These are phyloP conservation scores for Metalampra italica DNA, from an alignment of 2,888 invertebrate genomes.

Conservation along the genomic window DNA sequence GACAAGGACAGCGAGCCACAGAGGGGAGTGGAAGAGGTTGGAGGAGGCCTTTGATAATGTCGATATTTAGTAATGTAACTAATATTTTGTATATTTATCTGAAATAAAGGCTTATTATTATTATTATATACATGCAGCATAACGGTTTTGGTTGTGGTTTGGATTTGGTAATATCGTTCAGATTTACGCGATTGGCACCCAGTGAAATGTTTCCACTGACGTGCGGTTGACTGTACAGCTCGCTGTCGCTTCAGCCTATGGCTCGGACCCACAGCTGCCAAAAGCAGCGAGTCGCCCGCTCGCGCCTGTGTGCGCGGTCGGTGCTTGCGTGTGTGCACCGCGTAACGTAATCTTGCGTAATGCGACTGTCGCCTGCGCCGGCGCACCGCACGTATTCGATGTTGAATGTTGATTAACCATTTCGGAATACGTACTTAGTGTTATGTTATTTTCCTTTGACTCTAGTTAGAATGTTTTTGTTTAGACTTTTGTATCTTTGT, in stretches of 20 bases:
- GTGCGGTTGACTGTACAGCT: too few species aligned
- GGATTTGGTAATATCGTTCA: too few species aligned
- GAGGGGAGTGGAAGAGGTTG: too few species aligned
- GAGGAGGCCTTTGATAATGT: too few species aligned
- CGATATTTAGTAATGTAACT: too few species aligned
- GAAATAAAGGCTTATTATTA: too few species aligned
- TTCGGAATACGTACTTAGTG: constrained; percentile 10
- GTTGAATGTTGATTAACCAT: constrained; percentile 21
- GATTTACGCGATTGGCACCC: too few species aligned
- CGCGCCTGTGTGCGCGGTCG: constrained; percentile 20
- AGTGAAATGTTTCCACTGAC: too few species aligned
- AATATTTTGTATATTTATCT: too few species aligned
- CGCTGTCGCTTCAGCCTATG: constrained; percentile 30
- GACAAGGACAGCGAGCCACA: too few species aligned
- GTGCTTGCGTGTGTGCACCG: constrained; percentile 27
- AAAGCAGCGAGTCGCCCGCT: constrained; percentile 23
- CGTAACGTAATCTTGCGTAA: constrained; percentile 64
- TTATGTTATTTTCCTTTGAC: constrained; percentile 12
- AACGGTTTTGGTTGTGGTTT: too few species aligned
- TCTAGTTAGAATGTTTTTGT: not conserved
- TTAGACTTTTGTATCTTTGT: not conserved
- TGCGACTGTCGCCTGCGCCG: constrained; percentile 34
- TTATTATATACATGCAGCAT: too few species aligned
- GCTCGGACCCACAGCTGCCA: constrained; percentile 27
- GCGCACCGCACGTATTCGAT: constrained; percentile 19